Evolutionary conservation across 2,888 invertebrate genomes (phyloP), one percentile per base, ranked within the genome.

Genomic region (Parnassius apollo): DNA sequence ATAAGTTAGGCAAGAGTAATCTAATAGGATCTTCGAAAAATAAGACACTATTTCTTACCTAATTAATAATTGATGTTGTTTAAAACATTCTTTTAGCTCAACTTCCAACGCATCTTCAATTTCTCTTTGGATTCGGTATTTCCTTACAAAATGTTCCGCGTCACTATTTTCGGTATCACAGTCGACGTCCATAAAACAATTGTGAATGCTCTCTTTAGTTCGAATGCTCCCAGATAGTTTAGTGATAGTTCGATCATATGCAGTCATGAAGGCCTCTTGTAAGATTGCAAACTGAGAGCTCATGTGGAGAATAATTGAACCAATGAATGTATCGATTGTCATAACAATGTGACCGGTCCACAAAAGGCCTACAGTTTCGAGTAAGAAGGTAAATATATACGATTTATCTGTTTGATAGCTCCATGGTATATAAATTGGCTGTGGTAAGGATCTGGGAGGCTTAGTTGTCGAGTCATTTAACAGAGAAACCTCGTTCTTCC

Each of bases 291-390:
- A 91, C 68, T 91, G 91, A 2, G 83, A 75, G 62, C 89, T 88
- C 88, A 91, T 89, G 58, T 91, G 91, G 0, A 91, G 71, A 60
- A 91, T 88, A 13, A 91, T 70, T 2, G 91, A 85, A 9, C 83
- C 91, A 63, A 91, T 88, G 65, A 91, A 88, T 0, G 91, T 91
- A 65, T 91, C 91, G 57, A 91, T 88, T 0, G 81, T 81, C 88
- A 91, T 86, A 11, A 91, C 88, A 49, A 91, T 91, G 58, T 91
- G 90, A 1, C 91, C 91, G 0, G 91, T 91, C 91, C 91, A 91
- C 13, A 91, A 69, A 35, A 91, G 69, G 1, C 91, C 91, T 1
- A 86, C 68, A 11, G 88, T 86, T 72, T 90, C 91, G 10, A 91
- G 69, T 2, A 83, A 71, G 66, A 88, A 89, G 0, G 91, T 88